phyloP scores from a whole-genome alignment of 2,797 vertebrate species.

The Carduelis carduelis region DNA sequence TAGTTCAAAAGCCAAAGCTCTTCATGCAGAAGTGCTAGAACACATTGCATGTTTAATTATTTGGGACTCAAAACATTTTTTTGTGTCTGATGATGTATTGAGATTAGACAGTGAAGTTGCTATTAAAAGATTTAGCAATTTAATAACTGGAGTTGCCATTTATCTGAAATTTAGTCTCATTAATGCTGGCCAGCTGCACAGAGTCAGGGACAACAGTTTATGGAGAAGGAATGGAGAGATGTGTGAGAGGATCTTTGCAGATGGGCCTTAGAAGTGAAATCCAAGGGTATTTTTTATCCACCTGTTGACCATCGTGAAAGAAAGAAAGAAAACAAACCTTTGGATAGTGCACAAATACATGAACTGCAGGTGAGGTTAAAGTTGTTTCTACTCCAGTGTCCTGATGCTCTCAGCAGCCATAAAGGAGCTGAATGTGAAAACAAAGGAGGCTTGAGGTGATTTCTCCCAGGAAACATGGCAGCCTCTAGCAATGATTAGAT shows the following conservation, averaged over 20 bases:
- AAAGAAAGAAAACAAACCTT: background rate
- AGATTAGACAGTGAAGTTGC: background rate
- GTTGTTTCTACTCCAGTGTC: background rate
- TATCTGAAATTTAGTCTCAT: background rate
- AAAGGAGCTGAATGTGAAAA: background rate
- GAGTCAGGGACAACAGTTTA: background rate
- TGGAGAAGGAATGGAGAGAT: background rate
- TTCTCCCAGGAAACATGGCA: background rate
- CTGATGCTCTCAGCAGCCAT: background rate
- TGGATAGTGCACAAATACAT: background rate
- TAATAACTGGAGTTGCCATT: background rate
- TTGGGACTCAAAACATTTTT: background rate
- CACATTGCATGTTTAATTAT: background rate
- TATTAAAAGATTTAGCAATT: constrained; percentile 8
- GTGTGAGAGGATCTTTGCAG: background rate
- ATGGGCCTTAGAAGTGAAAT: background rate
- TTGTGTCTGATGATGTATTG: background rate
- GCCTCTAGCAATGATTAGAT: background rate
- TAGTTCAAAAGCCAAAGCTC: background rate
- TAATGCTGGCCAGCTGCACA: background rate
- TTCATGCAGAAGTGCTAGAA: background rate
- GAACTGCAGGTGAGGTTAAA: background rate
- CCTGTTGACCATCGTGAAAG: background rate
- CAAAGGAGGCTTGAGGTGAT: background rate
- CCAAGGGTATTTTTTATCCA: background rate